Evolutionary conservation across 2,113 vertebrate species (phyloP).

Genomic region (Otocyon megalotis): DNA sequence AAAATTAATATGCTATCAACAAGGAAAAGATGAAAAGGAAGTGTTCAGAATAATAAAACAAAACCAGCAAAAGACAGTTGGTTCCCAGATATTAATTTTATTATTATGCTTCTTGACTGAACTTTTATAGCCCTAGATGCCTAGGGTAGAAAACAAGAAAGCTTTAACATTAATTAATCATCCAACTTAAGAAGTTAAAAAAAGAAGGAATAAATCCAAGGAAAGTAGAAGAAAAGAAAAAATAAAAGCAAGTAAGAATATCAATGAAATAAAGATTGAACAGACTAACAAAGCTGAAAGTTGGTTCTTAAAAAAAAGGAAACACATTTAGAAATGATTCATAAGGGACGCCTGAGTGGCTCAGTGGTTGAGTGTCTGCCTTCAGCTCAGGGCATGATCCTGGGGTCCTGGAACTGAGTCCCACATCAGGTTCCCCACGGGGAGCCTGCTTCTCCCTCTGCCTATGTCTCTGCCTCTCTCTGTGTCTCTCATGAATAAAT

Average conservation of each 20-base stretch:
- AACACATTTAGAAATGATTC: constrained; percentile 6
- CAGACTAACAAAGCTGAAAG: neutral
- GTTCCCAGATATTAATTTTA: neutral
- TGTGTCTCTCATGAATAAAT: no score
- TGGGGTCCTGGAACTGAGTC: no score
- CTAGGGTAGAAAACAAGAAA: neutral
- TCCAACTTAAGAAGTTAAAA: neutral
- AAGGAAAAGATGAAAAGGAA: constrained; percentile 25
- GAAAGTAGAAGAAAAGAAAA: neutral
- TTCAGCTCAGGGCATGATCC: no score
- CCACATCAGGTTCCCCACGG: no score
- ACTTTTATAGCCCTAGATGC: neutral
- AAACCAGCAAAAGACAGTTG: neutral
- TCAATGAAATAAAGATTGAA: neutral
- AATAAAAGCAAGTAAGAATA: neutral
- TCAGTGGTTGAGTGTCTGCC: no score
- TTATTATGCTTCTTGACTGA: neutral
- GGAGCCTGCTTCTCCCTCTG: no score
- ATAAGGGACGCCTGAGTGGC: neutral
- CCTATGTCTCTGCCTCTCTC: no score
- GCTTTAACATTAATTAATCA: neutral
- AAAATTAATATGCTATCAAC: neutral
- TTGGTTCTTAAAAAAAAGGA: neutral
- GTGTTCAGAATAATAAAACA: constrained; percentile 29
- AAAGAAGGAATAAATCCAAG: constrained; percentile 6